Percentiles rank a stretch among this genome's conserved stretches.
Conservation (phyloP, 1,140 invertebrate species). For the Drosophila pectinifera region DNA sequence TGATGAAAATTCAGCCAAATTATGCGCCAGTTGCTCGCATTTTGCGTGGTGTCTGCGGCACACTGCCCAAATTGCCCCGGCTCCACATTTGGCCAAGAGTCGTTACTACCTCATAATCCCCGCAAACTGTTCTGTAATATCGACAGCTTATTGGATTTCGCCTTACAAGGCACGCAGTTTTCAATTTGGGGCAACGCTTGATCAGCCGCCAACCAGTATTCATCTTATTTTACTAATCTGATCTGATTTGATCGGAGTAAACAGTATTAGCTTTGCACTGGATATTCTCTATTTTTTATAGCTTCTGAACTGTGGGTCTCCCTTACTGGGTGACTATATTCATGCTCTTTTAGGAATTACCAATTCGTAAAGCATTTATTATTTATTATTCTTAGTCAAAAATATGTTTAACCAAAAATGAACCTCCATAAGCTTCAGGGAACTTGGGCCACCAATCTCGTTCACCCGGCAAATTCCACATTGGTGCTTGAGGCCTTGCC, state of each 20-base stretch:
- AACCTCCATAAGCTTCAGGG: no score
- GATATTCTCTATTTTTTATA: no score
- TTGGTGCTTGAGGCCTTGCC: no score
- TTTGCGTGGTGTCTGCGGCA: conserved; percentile 35
- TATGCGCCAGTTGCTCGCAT: conserved; percentile 33
- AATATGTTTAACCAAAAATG: no score
- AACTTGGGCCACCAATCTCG: no score
- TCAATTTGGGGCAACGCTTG: conserved; percentile 7
- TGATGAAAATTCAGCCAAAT: conserved; percentile 24
- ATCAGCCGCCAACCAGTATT: neutral
- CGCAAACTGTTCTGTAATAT: neutral
- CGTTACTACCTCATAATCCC: conserved; percentile 22
- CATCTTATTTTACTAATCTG: neutral
- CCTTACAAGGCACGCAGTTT: conserved; percentile 13
- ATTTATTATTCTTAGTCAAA: no score
- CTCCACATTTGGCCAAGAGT: conserved; percentile 15
- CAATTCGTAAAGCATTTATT: no score
- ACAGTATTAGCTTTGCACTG: neutral
- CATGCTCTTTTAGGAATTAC: no score
- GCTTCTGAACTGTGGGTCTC: no score
- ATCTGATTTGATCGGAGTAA: neutral
- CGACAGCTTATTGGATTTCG: neutral
- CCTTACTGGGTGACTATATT: no score
- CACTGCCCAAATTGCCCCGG: neutral
- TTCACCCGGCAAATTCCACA: no score